Evolutionary conservation across 2,113 vertebrate genomes (phyloP), one percentile per base, ranked within the genome.

Genomic region (Epinephelus moara): DNA sequence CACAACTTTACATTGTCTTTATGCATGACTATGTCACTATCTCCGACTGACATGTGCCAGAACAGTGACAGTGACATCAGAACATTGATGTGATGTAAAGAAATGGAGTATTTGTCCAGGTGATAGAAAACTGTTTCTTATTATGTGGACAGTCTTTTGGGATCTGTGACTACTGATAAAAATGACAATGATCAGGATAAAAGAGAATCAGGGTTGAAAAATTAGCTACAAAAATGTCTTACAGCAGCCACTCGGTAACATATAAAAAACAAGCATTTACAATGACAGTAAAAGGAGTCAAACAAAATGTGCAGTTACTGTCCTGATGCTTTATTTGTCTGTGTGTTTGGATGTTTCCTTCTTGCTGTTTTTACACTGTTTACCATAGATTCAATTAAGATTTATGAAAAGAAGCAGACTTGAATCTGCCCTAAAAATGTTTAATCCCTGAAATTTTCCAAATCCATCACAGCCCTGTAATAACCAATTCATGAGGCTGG

Each of bases 401-500:
- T 50, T 77, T 13, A 42, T 59, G 2, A 61, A 30, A 40, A 53
- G 49, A 71, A 5, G 37, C 18, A 67, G 57, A 27, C 1, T 50
- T 53, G 17, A 60, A 45, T 66, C 42, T 55, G 18, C 17, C 33
- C 42, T 53, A 3, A 55, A 66, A 85, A 60, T 30, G 19, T 64
- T 67, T 10, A 64, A 59, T 64, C 23, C 14, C 27, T n/a, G 11
- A 56, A 27, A 11, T 53, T 27, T 30, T 76, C n/a, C 25, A 68
- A 76, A 85, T 60, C 66, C 60, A 2, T 60, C 52, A 40, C 61
- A 40, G 37, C 55, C 49, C 33, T 63, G 23, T 59, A 10, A 63
- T 72, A 62, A 76, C 14, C 2, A 63, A 67, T 67, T 85, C n/a
- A 70, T 37, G 27, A 66, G 45, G 25, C 25, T 40, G 23, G 59